Conservation (phyloP, 2,797 vertebrate species). For the Gorsachius magnificus region DNA sequence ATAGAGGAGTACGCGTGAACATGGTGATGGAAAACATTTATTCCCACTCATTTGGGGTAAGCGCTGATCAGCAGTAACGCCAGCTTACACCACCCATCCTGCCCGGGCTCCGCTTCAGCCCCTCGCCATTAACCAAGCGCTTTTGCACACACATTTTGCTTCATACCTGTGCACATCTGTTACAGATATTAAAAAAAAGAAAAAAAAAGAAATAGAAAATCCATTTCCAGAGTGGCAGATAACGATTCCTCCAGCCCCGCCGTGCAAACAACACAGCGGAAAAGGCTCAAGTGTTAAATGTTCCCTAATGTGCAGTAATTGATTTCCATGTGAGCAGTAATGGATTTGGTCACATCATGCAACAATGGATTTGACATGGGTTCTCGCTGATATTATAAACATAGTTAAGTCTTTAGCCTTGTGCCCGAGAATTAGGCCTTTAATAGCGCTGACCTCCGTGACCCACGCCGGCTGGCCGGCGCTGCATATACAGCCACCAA, state of each 20-base stretch:
- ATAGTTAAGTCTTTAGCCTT: slow-evolving; percentile 15
- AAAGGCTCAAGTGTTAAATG: slow-evolving; percentile 67
- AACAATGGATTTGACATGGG: slow-evolving; percentile 71
- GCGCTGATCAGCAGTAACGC: accelerated
- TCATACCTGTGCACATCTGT: background rate
- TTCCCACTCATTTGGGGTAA: background rate
- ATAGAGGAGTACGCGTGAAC: background rate
- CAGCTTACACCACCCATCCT: background rate
- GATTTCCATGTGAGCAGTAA: slow-evolving; percentile 66
- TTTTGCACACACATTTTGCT: accelerated
- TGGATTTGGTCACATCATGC: slow-evolving; percentile 50
- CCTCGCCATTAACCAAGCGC: accelerated
- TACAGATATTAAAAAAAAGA: background rate
- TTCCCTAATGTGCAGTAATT: slow-evolving; percentile 69
- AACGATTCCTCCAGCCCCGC: slow-evolving; percentile 28
- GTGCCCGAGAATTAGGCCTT: background rate
- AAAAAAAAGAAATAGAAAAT: background rate
- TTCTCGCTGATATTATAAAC: slow-evolving; percentile 49
- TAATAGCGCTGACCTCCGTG: background rate
- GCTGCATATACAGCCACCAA: background rate
- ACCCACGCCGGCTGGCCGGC: background rate
- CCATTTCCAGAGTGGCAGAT: slow-evolving; percentile 28
- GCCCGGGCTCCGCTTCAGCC: background rate
- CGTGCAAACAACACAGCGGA: slow-evolving; percentile 32
- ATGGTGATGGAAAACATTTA: background rate